Conservation (phyloP, 2,888 invertebrate genomes). For the Sinentomon sp. region DNA sequence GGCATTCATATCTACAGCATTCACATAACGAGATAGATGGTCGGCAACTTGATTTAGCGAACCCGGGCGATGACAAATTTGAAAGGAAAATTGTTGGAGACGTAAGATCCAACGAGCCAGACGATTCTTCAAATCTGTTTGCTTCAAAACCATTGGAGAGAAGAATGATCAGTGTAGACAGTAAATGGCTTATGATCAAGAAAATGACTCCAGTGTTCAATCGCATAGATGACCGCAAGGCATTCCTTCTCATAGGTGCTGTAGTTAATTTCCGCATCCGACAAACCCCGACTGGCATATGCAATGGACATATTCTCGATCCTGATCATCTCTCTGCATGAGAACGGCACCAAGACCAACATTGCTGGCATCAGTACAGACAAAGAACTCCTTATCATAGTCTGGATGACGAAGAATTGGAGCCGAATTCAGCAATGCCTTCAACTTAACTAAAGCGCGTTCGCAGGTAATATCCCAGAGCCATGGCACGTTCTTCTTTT, state of each 20-base stretch:
- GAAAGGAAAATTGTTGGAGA: constrained; percentile 10
- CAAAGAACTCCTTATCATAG: constrained; percentile 11
- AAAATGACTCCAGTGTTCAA: no score
- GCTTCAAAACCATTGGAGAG: no score
- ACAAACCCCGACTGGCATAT: constrained; percentile 11
- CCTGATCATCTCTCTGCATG: constrained; percentile 11
- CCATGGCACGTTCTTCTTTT: constrained; percentile 14
- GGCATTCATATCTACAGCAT: no score
- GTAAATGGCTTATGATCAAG: no score
- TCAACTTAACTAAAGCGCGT: constrained; percentile 13
- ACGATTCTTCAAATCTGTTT: no score
- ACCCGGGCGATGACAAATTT: constrained; percentile 7
- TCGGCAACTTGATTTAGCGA: constrained; percentile 11
- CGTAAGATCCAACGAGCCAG: constrained; percentile 11
- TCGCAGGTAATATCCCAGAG: constrained; percentile 11
- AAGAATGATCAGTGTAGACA: no score
- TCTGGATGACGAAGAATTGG: constrained; percentile 15
- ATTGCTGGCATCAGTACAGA: constrained; percentile 16
- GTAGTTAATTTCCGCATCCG: constrained; percentile 8
- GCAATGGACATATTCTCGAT: constrained; percentile 6
- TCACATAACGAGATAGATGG: constrained; percentile 10
- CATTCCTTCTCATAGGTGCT: constrained; percentile 12
- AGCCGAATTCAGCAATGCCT: constrained; percentile 9
- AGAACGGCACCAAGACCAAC: constrained; percentile 16
- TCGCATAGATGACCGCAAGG: constrained; percentile 13